phyloP scores from a whole-genome alignment of 2,113 vertebrate species.

The rat (Rattus norvegicus) region DNA sequence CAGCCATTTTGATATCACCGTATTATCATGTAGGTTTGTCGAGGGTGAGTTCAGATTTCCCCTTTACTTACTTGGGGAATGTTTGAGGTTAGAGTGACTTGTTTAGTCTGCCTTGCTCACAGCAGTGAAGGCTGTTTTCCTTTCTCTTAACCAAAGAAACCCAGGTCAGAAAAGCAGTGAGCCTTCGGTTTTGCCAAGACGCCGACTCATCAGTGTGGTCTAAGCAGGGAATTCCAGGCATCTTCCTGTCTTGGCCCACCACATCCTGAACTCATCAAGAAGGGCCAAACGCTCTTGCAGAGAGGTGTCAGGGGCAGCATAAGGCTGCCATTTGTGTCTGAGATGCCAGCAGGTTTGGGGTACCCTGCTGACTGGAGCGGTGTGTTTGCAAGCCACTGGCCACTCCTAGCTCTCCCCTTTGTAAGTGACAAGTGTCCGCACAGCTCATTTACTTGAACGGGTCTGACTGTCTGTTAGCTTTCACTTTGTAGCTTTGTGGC shows the following conservation, averaged over 20 bases:
- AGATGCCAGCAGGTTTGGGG: background rate
- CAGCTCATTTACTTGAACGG: background rate
- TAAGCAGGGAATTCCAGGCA: background rate
- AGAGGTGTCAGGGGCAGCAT: too few relatives aligned
- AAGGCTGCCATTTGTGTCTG: background rate
- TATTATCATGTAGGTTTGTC: background rate
- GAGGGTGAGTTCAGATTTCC: background rate
- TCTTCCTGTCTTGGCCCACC: background rate
- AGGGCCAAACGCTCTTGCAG: background rate
- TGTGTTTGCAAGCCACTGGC: accelerated
- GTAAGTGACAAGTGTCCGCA: too few relatives aligned
- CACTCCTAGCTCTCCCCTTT: background rate
- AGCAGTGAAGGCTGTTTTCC: background rate
- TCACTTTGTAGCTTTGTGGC: background rate
- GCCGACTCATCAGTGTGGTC: background rate
- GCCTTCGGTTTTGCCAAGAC: background rate
- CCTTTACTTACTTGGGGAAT: background rate
- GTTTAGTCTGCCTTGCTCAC: background rate
- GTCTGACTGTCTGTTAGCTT: background rate
- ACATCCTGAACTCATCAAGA: background rate
- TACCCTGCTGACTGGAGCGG: background rate
- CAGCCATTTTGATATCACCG: background rate
- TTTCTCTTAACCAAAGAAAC: background rate
- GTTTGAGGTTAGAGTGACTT: background rate
- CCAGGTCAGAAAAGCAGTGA: background rate